These are phyloP conservation scores for Drosophila equinoxialis DNA, from an alignment of 1,140 invertebrate genomes.

Conservation along the genomic window DNA sequence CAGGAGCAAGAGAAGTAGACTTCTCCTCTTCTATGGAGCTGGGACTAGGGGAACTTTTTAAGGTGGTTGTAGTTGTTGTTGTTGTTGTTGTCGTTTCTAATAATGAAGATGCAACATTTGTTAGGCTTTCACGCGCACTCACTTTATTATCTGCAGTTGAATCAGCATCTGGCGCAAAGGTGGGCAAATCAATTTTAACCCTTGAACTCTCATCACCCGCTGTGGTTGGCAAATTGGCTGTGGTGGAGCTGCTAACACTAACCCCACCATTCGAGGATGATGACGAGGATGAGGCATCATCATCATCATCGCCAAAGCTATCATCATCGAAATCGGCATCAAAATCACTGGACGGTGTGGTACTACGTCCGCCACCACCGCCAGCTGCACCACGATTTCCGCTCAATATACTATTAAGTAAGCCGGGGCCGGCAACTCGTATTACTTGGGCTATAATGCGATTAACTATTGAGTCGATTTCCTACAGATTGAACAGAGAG, in stretches of 20 bases:
- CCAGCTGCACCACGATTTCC: conserved; percentile 56
- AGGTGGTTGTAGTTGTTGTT: conserved; percentile 27
- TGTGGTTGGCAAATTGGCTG: conserved; percentile 30
- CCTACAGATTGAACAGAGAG: conserved; percentile 84
- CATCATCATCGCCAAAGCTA: conserved; percentile 58
- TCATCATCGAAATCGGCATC: conserved; percentile 79
- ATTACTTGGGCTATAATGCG: conserved; percentile 87
- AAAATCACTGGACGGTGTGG: conserved; percentile 34
- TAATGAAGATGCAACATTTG: conserved; percentile 43
- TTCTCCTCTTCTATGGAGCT: conserved; percentile 20
- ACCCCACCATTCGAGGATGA: conserved; percentile 23
- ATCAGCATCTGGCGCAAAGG: conserved; percentile 79
- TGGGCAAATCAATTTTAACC: conserved; percentile 84
- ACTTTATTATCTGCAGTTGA: conserved; percentile 54
- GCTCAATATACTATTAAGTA: conserved; percentile 83
- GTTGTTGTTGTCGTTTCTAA: conserved; percentile 35
- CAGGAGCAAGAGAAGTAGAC: background rate
- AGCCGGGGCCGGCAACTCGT: conserved; percentile 86
- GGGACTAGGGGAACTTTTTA: conserved; percentile 21
- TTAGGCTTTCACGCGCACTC: conserved; percentile 61
- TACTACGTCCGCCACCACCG: conserved; percentile 41
- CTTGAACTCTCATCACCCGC: conserved; percentile 42
- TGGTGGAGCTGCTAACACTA: conserved; percentile 50
- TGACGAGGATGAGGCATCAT: conserved; percentile 28
- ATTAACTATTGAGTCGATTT: conserved; percentile 90